Evolutionary conservation across 2,888 invertebrate genomes (phyloP).

Genomic region (Hesperia comma): DNA sequence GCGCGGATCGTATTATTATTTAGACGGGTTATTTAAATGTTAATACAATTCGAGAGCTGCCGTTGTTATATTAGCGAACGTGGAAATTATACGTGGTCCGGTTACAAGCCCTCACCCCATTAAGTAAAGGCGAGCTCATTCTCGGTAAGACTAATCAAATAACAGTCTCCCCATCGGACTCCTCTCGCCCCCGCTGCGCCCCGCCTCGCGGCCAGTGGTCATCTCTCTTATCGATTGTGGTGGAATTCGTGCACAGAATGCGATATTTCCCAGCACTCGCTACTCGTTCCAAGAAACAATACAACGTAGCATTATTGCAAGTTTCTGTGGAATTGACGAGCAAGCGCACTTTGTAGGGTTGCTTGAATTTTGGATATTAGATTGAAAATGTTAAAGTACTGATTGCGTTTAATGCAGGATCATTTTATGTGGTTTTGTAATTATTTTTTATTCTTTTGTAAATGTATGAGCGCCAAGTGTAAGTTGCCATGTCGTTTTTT

Average conservation of each 20-base stretch:
- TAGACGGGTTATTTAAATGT: conserved; percentile 38
- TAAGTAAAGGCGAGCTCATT: conserved; percentile 83
- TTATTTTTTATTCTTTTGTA: not conserved
- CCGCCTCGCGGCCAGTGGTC: conserved; percentile 80
- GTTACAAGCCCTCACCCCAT: conserved; percentile 83
- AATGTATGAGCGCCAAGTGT: not conserved
- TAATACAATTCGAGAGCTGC: conserved; percentile 19
- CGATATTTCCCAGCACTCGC: conserved; percentile 78
- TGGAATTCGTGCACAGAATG: conserved; percentile 84
- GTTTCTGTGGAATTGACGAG: not conserved
- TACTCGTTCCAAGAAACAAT: conserved; percentile 53
- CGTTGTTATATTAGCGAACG: conserved; percentile 51
- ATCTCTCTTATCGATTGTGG: conserved; percentile 84
- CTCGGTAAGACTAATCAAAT: conserved; percentile 85
- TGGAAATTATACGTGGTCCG: conserved; percentile 79
- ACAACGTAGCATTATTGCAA: conserved; percentile 40
- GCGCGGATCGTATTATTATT: conserved; percentile 68
- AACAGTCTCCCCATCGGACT: conserved; percentile 76
- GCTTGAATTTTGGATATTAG: not conserved
- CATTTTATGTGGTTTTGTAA: too few species aligned
- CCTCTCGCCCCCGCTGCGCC: conserved; percentile 52
- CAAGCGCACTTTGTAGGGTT: not conserved
- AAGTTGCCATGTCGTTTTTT: not conserved
- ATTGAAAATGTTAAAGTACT: not conserved
- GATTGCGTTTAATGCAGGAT: too few species aligned